Evolutionary conservation across 1,140 invertebrate genomes (phyloP).

Genomic region (Harlomillsia oculata): DNA sequence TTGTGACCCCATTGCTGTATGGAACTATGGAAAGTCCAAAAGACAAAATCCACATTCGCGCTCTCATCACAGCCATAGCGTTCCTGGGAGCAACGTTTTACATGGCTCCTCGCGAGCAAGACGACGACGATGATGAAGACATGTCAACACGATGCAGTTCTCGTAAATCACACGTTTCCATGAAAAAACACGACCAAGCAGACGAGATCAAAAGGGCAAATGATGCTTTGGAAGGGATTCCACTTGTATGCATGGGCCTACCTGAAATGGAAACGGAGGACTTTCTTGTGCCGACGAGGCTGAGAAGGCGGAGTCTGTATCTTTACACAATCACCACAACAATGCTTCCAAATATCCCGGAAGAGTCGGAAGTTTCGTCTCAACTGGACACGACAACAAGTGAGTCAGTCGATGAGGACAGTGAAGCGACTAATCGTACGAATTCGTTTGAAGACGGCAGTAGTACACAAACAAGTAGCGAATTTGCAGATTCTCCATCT

Average conservation of each 20-base stretch:
- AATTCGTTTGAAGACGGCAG: too few relatives aligned
- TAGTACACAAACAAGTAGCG: too few relatives aligned
- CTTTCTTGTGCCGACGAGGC: background rate
- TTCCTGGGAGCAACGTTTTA: slow-evolving; percentile 17
- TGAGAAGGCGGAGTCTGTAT: slow-evolving; percentile 19
- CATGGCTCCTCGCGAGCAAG: background rate
- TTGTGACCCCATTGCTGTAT: slow-evolving; percentile 16
- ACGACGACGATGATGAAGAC: background rate
- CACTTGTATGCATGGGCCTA: background rate
- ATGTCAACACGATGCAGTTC: background rate
- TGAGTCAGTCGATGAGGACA: too few relatives aligned
- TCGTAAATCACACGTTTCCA: background rate
- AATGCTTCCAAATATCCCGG: slow-evolving; percentile 22
- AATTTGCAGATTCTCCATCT: too few relatives aligned
- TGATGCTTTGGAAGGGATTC: slow-evolving; percentile 2
- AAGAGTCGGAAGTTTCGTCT: slow-evolving; percentile 10
- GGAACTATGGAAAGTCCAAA: background rate
- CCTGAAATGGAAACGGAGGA: background rate
- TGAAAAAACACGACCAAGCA: background rate
- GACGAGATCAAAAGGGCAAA: background rate
- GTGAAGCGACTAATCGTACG: too few relatives aligned
- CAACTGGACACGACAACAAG: too few relatives aligned
- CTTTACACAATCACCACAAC: slow-evolving; percentile 3
- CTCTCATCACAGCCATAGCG: slow-evolving; percentile 17
- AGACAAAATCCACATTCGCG: slow-evolving; percentile 19